These are phyloP conservation scores for Sapajus apella DNA, from an alignment of 2,113 vertebrate genomes.

Conservation along the genomic window DNA sequence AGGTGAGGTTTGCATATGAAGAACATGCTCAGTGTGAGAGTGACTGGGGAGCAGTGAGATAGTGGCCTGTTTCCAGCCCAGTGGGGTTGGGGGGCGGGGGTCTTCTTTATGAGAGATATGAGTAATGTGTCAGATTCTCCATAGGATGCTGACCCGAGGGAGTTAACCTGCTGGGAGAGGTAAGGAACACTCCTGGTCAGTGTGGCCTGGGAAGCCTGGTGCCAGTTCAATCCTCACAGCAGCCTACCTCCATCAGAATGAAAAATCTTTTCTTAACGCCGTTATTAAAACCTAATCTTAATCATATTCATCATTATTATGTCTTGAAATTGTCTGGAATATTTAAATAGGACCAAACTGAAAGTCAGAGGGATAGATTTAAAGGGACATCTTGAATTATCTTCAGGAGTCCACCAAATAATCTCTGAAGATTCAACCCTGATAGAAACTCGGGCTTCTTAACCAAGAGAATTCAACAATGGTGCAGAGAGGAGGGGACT, in stretches of 20 bases:
- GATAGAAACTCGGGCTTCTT: constrained; percentile 36
- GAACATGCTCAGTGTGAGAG: background rate
- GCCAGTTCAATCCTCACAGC: constrained; percentile 80
- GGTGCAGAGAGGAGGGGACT: background rate
- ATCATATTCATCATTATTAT: constrained; percentile 88
- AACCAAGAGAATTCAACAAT: constrained; percentile 2
- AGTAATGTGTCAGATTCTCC: background rate
- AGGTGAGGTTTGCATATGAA: background rate
- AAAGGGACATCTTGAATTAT: constrained; percentile 76
- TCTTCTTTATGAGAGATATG: background rate
- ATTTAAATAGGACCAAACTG: constrained; percentile 84
- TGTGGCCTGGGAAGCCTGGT: constrained; percentile 42
- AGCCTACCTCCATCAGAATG: constrained; percentile 79
- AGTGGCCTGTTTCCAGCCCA: background rate
- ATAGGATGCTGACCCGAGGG: background rate
- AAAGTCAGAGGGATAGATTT: constrained; percentile 78
- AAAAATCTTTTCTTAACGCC: constrained; percentile 85
- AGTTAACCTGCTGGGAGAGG: background rate
- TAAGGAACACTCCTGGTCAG: background rate
- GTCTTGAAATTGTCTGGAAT: constrained; percentile 83
- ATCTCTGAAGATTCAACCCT: constrained; percentile 54
- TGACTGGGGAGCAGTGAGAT: background rate
- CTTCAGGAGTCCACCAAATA: constrained; percentile 59
- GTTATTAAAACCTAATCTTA: constrained; percentile 87
- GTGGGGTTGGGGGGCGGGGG: fast-evolving